Conservation (phyloP, 2,113 vertebrate species). For the Copsychus sechellarum region DNA sequence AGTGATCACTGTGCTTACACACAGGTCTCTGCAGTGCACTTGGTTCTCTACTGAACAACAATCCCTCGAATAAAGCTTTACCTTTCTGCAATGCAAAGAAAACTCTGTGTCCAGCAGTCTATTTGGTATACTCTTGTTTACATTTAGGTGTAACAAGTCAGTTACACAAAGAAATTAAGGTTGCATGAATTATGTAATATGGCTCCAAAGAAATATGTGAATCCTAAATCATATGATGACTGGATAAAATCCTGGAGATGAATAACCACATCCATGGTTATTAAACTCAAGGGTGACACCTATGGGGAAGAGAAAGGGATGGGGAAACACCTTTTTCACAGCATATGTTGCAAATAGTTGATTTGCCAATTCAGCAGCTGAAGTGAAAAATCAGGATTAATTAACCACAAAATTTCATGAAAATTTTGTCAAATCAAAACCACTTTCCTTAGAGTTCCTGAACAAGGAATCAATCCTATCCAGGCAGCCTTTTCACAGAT, state of each 20-base stretch:
- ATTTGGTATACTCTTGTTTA: background rate
- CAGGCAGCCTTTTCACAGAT: background rate
- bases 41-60: background rate
- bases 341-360: rapidly evolving
- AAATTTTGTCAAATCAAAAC: background rate
- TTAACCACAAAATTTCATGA: background rate
- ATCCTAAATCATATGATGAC: background rate
- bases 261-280: background rate
- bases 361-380: background rate
- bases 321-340: background rate
- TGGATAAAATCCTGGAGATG: background rate
- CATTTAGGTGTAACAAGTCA: background rate
- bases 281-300: constrained; percentile 47
- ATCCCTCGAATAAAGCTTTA: constrained; percentile 22
- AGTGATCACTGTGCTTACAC: background rate
- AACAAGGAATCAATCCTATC: background rate
- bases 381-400: background rate
- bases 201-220: background rate
- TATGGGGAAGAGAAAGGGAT: background rate
- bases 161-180: background rate
- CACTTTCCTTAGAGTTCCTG: background rate
- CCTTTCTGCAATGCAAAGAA: constrained; percentile 37
- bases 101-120: background rate
- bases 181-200: background rate
- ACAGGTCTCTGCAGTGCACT: background rate